phyloP scores from a whole-genome alignment of 2,113 vertebrate species.

The Maccullochella peelii region DNA sequence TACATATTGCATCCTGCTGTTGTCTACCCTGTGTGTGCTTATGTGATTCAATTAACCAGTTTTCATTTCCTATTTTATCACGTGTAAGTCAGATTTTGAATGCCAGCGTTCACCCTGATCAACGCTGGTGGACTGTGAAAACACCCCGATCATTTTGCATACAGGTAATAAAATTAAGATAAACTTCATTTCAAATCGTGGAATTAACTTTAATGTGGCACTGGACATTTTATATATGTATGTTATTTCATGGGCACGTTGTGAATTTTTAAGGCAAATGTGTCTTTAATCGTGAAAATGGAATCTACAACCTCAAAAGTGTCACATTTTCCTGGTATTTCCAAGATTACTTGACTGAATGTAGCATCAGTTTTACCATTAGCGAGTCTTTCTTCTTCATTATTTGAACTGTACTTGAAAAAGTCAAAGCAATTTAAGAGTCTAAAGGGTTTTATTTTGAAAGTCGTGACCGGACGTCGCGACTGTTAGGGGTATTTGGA shows the following conservation, averaged over 20 bases:
- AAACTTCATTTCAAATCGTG: background rate
- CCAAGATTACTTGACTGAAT: no score
- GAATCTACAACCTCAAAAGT: background rate
- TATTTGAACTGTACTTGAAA: background rate
- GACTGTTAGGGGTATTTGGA: background rate
- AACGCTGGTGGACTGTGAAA: background rate
- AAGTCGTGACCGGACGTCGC: slow-evolving; percentile 18
- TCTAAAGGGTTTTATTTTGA: slow-evolving; percentile 44
- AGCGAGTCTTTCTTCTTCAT: background rate
- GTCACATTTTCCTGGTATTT: background rate
- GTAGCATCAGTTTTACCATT: background rate
- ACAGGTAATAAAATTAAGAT: no score
- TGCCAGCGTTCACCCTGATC: background rate
- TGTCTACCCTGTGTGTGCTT: background rate
- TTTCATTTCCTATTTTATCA: background rate
- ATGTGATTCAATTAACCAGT: no score
- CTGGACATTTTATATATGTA: background rate
- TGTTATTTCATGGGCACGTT: background rate
- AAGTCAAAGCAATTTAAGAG: background rate
- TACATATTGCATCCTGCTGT: background rate
- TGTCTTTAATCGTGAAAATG: background rate
- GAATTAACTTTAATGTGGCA: background rate
- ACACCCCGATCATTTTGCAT: background rate
- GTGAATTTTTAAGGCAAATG: background rate
- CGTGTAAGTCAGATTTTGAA: background rate